These are phyloP conservation scores for Watsonalla binaria DNA, from an alignment of 2,888 invertebrate species.

Conservation along the genomic window DNA sequence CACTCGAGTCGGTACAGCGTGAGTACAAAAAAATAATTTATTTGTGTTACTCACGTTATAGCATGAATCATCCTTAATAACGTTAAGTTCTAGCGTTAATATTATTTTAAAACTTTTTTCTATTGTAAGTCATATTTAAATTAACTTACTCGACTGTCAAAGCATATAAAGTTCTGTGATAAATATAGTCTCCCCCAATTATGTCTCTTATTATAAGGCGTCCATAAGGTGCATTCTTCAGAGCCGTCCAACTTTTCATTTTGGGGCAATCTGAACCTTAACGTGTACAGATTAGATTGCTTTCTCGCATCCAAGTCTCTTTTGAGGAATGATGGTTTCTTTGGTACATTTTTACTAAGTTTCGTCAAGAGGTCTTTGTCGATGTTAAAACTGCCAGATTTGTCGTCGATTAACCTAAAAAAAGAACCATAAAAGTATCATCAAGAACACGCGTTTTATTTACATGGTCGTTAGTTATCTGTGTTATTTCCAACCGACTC, in stretches of 20 bases:
- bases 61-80: too few species aligned
- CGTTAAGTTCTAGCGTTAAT: too few species aligned
- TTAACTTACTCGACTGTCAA: constrained; percentile 92
- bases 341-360: constrained; percentile 91
- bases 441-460: too few species aligned
- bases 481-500: too few species aligned
- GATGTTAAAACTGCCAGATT: constrained; percentile 90
- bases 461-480: too few species aligned
- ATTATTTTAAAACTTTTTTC: too few species aligned
- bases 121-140: not conserved
- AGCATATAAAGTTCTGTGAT: constrained; percentile 97
- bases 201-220: constrained; percentile 95
- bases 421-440: constrained; percentile 7
- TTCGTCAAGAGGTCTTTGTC: constrained; percentile 92
- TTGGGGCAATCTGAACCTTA: constrained; percentile 90
- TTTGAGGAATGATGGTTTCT: constrained; percentile 94
- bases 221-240: constrained; percentile 94
- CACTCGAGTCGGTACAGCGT: too few species aligned
- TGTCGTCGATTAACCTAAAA: constrained; percentile 92
- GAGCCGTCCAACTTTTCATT: constrained; percentile 96
- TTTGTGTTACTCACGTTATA: too few species aligned
- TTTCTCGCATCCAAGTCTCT: constrained; percentile 96
- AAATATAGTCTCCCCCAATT: constrained; percentile 93
- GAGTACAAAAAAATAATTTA: too few species aligned
- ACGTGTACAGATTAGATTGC: constrained; percentile 93